Evolutionary conservation across 2,797 vertebrate genomes (phyloP), one percentile per base, ranked within the genome.

Genomic region (Coccyzus lansbergi): DNA sequence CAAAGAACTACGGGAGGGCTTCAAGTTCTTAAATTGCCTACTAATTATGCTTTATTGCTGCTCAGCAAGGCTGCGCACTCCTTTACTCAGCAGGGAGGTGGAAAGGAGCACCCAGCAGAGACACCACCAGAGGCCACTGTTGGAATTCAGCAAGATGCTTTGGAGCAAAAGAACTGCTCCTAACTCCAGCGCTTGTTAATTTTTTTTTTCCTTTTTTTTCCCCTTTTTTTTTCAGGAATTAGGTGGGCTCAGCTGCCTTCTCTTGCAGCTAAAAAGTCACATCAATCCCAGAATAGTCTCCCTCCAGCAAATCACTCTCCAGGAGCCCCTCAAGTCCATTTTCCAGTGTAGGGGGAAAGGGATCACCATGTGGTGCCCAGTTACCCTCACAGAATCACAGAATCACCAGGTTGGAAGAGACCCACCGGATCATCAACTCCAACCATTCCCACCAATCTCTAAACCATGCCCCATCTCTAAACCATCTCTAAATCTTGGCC

Each of bases 81-180:
- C 9, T 25, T 7, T 7, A 1, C 6, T 1, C 40, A 4, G 22
- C 26, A 2, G 49, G 9, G 49, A 3, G 2, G 12, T 9, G 40
- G 52, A 48, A 77, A 82, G 48, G 21, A 11, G 2, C 29, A 0
- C 22, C 8, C n/a, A 1, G 9, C 31, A 56, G n/a, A 1, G 12
- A 1, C 24, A 28, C 96, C 95, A 36, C 95, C 79, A 91, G 96
- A 95, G 95, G 97, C 49, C 96, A 68, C 86, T 86, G 65, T 90
- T 90, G 96, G 36, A 81, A 84, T 77, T 90, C 16, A 48, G 53
- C 24, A 85, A 60, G 46, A 16, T 14, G 5, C 17, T 38, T 28
- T 4, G 0, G 1, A 11, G 17, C 1, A 7, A 49, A 79, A 26
- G 15, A 44, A 7, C 10, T 2, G 15, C n/a, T 6, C 16, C 5